These are phyloP conservation scores for Cataglyphis albicans DNA, from an alignment of 2,888 invertebrate species.

Conservation along the genomic window DNA sequence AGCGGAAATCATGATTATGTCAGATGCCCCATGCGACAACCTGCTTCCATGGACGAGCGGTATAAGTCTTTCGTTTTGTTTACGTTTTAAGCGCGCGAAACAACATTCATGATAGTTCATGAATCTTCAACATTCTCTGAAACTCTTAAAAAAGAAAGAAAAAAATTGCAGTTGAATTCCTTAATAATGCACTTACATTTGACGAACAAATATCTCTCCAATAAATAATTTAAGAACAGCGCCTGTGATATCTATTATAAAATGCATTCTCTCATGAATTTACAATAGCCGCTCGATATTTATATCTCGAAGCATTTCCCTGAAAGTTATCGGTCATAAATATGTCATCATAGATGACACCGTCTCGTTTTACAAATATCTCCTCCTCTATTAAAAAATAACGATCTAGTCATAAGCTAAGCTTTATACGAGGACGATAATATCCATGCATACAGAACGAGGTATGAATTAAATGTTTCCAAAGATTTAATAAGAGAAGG, in stretches of 20 bases:
- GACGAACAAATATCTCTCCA: not conserved
- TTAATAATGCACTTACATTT: not conserved
- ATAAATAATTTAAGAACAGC: not conserved
- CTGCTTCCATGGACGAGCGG: constrained; percentile 84
- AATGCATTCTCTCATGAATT: constrained; percentile 55
- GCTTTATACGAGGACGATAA: constrained; percentile 10
- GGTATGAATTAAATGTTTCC: not conserved
- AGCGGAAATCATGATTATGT: constrained; percentile 83
- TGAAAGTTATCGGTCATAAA: constrained; percentile 41
- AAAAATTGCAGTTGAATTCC: not conserved
- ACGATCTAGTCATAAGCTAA: constrained; percentile 48
- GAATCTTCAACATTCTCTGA: not conserved
- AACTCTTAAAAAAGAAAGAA: not conserved
- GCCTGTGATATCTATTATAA: not conserved
- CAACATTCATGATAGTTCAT: not conserved
- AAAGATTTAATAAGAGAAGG: not conserved
- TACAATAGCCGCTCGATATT: constrained; percentile 45
- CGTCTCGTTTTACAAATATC: constrained; percentile 52
- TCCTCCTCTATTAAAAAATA: constrained; percentile 50
- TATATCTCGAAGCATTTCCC: constrained; percentile 35
- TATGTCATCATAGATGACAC: constrained; percentile 51
- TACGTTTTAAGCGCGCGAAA: not conserved
- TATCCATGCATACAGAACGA: not conserved
- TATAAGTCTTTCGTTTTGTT: constrained; percentile 62
- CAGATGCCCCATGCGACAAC: constrained; percentile 83